These are phyloP conservation scores for Argyra leucocephala DNA, from an alignment of 2,888 invertebrate species.

Conservation along the genomic window DNA sequence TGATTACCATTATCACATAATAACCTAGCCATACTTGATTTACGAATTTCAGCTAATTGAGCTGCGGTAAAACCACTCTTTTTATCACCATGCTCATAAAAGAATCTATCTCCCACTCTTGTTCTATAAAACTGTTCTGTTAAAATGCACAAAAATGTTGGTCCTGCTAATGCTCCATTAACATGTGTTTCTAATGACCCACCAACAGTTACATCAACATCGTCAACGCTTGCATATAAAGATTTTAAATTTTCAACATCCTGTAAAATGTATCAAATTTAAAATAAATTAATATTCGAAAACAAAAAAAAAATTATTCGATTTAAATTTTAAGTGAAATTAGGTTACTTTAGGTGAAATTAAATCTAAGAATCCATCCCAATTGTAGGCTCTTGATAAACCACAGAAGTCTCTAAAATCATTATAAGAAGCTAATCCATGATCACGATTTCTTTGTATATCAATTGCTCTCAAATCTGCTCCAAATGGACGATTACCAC, in stretches of 20 bases:
- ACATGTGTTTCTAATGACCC: conserved; percentile 71
- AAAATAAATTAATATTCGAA: not conserved
- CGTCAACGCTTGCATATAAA: conserved; percentile 63
- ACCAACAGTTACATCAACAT: conserved; percentile 79
- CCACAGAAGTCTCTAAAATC: conserved; percentile 69
- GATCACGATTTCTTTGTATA: conserved; percentile 78
- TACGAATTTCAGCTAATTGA: conserved; percentile 69
- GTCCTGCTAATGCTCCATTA: conserved; percentile 69
- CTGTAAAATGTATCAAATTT: conserved; percentile 19
- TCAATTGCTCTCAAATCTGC: conserved; percentile 71
- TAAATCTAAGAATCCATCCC: conserved; percentile 61
- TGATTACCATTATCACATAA: conserved; percentile 71
- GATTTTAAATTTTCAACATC: conserved; percentile 53
- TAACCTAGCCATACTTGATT: conserved; percentile 64
- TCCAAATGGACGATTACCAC: conserved; percentile 63
- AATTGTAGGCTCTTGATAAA: conserved; percentile 55
- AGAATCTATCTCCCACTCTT: conserved; percentile 76
- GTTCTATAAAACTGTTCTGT: conserved; percentile 81
- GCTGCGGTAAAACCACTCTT: conserved; percentile 32
- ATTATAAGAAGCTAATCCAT: conserved; percentile 71
- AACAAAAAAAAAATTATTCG: not conserved
- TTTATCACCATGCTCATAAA: conserved; percentile 58
- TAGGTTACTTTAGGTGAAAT: conserved; percentile 49
- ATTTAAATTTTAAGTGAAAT: not conserved
- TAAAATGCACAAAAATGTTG: conserved; percentile 79